Percentiles rank a stretch among this genome's conserved stretches.
Evolutionary conservation across 2,113 vertebrate species (phyloP).

Genomic region (Daboia siamensis): DNA sequence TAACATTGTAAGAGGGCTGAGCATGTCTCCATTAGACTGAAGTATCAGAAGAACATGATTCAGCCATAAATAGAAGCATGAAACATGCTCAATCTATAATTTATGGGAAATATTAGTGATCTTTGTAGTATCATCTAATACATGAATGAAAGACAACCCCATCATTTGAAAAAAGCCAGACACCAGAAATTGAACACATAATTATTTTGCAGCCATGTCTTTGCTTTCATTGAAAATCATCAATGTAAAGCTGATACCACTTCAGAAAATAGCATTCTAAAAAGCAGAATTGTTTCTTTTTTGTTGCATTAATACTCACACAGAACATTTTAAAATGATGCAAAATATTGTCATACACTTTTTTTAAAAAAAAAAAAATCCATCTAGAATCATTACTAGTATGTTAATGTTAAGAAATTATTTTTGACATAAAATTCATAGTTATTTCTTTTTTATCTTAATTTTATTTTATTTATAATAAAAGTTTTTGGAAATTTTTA

Average conservation of each 20-base stretch:
- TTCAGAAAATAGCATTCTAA: slow-evolving; percentile 22
- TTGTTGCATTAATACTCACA: slow-evolving; percentile 9
- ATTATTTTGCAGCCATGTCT: slow-evolving; percentile 52
- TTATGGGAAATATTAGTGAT: slow-evolving; percentile 71
- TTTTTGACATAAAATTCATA: slow-evolving; percentile 33
- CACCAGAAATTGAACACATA: slow-evolving; percentile 52
- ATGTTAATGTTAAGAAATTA: slow-evolving; percentile 10
- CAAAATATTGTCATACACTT: slow-evolving; percentile 46
- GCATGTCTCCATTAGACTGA: slow-evolving; percentile 9
- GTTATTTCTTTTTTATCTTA: slow-evolving; percentile 19
- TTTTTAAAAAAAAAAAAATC: slow-evolving; percentile 53
- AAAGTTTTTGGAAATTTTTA: slow-evolving; percentile 44
- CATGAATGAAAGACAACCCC: slow-evolving; percentile 64
- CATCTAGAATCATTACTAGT: slow-evolving; percentile 30
- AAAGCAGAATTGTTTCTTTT: slow-evolving; percentile 17
- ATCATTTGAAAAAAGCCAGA: slow-evolving; percentile 65
- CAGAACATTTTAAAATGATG: slow-evolving; percentile 17
- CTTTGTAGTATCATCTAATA: slow-evolving; percentile 59
- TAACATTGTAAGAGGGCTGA: slow-evolving; percentile 11
- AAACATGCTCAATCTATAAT: slow-evolving; percentile 69
- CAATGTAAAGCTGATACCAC: slow-evolving; percentile 44
- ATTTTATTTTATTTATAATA: slow-evolving; percentile 46
- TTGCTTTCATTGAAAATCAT: slow-evolving; percentile 51
- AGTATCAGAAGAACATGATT: slow-evolving; percentile 45
- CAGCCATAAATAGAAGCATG: slow-evolving; percentile 51